Base-by-base conservation (phyloP, 2,888 invertebrate species). In the Caenorhabditis imperialis region DNA sequence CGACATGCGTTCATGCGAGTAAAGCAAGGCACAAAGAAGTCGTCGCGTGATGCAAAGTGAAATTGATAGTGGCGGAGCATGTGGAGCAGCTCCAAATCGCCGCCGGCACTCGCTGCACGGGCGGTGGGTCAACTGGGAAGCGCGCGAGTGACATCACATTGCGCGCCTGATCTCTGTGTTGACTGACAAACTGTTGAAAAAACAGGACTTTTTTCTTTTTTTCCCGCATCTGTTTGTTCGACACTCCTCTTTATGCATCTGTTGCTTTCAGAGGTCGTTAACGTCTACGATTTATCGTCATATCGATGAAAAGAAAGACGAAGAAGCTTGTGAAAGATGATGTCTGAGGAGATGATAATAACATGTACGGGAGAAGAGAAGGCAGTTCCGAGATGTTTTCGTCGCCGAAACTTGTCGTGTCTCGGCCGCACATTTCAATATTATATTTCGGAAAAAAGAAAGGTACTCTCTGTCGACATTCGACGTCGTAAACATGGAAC, bases 41-140 rank as follows among this genome's bases (percentile, higher is more conserved):
- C 48, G 63, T 63, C 54, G 63, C 63, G 63, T 63, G 63, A 63
- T 40, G 48, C 48, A 55, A 54, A 55, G 54, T 55, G 55, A 55
- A 63, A 63, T 63, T 63, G 63, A 63, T 63, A 63, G 63, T 42
- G 61, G 18, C 22, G 20, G 16, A 10, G 27, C 44, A 33, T 18
- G 45, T 54, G 4, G 30, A 18, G 30, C 47, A 33, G 22, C 22
- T 20, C 22, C n/a, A 25, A 51, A 25, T 30, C 25, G 42, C 23
- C 35, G 35, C 22, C 18, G 38, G 33, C 50, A 25, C 30, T 33
- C 40, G 18, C 12, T 18, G n/a, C 30, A 30, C 16, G 25, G 14
- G 18, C 48, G 51, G 44, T 54, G 38, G 62, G 62, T 53, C 54
- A 53, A 63, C 30, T 47, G 53, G 35, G 18, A 44, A 37, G n/a